phyloP scores from a whole-genome alignment of 1,140 invertebrate genomes.

The Sitophilus oryzae region DNA sequence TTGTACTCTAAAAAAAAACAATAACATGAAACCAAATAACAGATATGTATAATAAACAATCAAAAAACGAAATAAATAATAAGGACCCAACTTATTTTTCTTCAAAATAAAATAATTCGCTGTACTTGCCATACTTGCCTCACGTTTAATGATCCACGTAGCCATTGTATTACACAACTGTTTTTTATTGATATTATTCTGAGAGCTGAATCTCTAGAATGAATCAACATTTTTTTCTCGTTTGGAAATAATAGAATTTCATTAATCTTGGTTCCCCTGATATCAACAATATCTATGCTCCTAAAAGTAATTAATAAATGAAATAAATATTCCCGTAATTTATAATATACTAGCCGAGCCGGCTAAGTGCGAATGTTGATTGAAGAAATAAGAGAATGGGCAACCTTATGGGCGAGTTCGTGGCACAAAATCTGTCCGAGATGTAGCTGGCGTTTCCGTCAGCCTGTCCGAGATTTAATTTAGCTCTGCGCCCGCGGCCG shows the following conservation, averaged over 20 bases:
- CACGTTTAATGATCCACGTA: slow-evolving; percentile 27
- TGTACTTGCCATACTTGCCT: slow-evolving; percentile 8
- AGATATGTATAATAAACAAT: neutral
- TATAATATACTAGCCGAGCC: too few species aligned
- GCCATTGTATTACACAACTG: slow-evolving; percentile 27
- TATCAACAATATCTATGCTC: slow-evolving; percentile 29
- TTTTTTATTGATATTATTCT: slow-evolving; percentile 33
- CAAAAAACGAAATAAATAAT: too few species aligned
- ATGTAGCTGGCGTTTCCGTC: too few species aligned
- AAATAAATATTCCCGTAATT: slow-evolving; percentile 4
- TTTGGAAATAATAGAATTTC: slow-evolving; percentile 36
- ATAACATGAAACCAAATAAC: too few species aligned
- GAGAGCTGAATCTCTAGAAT: slow-evolving; percentile 35
- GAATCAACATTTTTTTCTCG: slow-evolving; percentile 32
- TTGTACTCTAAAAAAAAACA: slow-evolving; percentile 27
- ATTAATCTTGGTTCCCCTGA: slow-evolving; percentile 36
- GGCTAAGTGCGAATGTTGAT: too few species aligned
- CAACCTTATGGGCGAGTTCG: too few species aligned
- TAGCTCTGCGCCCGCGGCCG: too few species aligned
- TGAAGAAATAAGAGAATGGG: too few species aligned
- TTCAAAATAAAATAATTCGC: neutral
- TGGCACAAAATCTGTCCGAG: too few species aligned
- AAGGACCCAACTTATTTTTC: too few species aligned
- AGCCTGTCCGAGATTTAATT: too few species aligned
- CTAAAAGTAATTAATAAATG: slow-evolving; percentile 23